Percentiles rank a stretch among this genome's conserved stretches.
Conservation (phyloP, 2,888 invertebrate genomes). For the Tyria jacobaeae region DNA sequence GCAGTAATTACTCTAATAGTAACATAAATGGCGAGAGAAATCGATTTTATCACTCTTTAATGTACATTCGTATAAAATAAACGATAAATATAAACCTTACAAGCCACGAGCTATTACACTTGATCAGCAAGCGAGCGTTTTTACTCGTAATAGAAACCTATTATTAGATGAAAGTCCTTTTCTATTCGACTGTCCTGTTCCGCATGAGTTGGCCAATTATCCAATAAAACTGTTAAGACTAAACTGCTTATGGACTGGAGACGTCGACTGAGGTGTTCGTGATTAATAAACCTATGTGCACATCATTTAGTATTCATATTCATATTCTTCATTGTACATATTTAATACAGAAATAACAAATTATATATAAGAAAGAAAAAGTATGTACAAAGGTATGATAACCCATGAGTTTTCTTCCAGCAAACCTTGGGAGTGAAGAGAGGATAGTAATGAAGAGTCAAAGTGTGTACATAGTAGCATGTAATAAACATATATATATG, state of each 20-base stretch:
- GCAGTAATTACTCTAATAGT: slow-evolving; percentile 3
- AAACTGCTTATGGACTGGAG: not conserved
- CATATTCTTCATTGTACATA: too few relatives aligned
- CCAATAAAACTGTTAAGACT: slow-evolving; percentile 32
- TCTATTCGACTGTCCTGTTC: slow-evolving; percentile 45
- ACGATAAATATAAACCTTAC: slow-evolving; percentile 31
- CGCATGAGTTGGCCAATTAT: slow-evolving; percentile 39
- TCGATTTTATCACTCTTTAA: slow-evolving; percentile 28
- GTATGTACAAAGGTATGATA: too few relatives aligned
- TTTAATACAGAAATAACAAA: too few relatives aligned
- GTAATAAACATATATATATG: too few relatives aligned
- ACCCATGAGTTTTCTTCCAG: too few relatives aligned
- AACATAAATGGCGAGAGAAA: slow-evolving; percentile 21
- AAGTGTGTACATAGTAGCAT: too few relatives aligned
- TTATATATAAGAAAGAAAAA: too few relatives aligned
- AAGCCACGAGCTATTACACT: slow-evolving; percentile 27
- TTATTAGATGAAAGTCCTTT: slow-evolving; percentile 62
- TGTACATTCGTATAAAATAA: slow-evolving; percentile 37
- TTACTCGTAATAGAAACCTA: slow-evolving; percentile 51
- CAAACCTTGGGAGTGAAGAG: too few relatives aligned
- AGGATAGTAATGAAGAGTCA: too few relatives aligned
- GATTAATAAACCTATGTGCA: slow-evolving; percentile 1
- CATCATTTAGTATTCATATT: too few relatives aligned
- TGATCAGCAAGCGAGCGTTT: slow-evolving; percentile 45
- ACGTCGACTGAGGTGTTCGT: slow-evolving; percentile 12